Evolutionary conservation across 2,888 invertebrate species (phyloP).

Genomic region (Pegoplata infirma): DNA sequence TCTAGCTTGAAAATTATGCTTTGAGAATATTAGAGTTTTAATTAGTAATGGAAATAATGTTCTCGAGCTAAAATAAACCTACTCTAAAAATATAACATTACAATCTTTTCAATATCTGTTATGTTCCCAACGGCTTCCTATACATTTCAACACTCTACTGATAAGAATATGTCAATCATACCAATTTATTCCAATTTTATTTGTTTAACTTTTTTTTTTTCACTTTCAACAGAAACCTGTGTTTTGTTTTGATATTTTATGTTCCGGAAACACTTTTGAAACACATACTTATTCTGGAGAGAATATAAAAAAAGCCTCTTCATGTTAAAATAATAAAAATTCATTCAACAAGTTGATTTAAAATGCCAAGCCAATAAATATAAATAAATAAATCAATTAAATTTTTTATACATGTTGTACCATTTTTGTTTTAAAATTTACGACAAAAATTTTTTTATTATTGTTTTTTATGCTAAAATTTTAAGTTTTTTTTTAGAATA

Average conservation of each 20-base stretch:
- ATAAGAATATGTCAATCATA: constrained; percentile 27
- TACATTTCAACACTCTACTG: constrained; percentile 2
- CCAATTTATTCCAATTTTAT: constrained; percentile 6
- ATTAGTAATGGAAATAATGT: too few species aligned
- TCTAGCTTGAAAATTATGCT: too few species aligned
- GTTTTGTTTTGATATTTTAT: not conserved
- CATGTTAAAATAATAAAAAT: constrained; percentile 8
- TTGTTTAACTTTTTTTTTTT: constrained; percentile 5
- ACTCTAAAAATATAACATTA: too few species aligned
- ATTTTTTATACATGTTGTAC: not conserved
- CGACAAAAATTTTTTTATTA: not conserved
- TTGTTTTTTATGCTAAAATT: not conserved
- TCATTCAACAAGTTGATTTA: not conserved
- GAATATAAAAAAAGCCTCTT: not conserved
- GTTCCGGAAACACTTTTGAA: constrained; percentile 32
- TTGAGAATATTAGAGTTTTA: too few species aligned
- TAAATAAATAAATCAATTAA: constrained; percentile 11
- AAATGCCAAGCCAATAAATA: not conserved
- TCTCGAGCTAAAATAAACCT: too few species aligned
- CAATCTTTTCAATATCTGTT: not conserved
- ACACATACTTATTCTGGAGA: constrained; percentile 19
- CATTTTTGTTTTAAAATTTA: not conserved
- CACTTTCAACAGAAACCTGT: not conserved
- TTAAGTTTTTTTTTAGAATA: not conserved
- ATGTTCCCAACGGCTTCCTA: not conserved